Conservation (phyloP, 2,888 invertebrate genomes). For the Pammene aurita region DNA sequence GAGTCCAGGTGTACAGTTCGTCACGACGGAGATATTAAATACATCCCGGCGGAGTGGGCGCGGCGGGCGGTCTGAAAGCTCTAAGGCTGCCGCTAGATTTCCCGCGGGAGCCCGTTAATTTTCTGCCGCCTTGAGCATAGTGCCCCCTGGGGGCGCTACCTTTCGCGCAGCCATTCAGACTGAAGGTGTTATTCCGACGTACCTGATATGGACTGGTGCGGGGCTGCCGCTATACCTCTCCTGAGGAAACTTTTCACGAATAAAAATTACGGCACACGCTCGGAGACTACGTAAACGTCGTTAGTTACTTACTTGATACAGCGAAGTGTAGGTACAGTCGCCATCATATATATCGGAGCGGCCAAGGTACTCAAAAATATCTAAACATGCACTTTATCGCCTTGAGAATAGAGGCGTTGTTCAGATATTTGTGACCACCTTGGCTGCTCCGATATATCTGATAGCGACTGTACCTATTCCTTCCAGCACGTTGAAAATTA, state of each 20-base stretch:
- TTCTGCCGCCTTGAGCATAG: constrained; percentile 90
- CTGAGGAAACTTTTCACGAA: constrained; percentile 69
- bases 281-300: constrained; percentile 28
- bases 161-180: constrained; percentile 81
- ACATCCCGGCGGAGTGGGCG: constrained; percentile 73
- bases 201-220: constrained; percentile 65
- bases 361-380: no score
- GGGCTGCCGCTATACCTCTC: constrained; percentile 75
- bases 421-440: no score
- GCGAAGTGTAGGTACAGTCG: no score
- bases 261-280: constrained; percentile 61
- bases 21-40: constrained; percentile 73
- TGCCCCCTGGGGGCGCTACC: constrained; percentile 85
- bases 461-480: no score
- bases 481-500: background rate
- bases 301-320: constrained; percentile 32
- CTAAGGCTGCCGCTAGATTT: constrained; percentile 85
- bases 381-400: no score
- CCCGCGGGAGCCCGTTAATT: constrained; percentile 88
- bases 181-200: constrained; percentile 81
- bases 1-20: constrained; percentile 46
- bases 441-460: no score
- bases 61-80: constrained; percentile 63
- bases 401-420: no score
- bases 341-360: no score